Percentiles rank a stretch among this genome's conserved stretches.
Evolutionary conservation across 2,113 vertebrate species (phyloP).

Genomic region (Melanotaenia duboulayi): DNA sequence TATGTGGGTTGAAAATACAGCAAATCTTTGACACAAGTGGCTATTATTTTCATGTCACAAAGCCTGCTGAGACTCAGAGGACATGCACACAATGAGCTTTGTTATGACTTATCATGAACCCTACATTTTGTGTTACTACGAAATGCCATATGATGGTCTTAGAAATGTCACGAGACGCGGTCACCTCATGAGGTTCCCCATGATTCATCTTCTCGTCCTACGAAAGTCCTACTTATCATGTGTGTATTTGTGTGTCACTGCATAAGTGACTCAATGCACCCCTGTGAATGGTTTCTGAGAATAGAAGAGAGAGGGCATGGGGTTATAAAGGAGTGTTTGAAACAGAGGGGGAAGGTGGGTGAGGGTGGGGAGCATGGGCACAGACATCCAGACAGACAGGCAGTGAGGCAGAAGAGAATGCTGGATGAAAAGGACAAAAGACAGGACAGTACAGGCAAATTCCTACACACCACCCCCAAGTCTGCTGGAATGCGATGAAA

Average conservation of each 20-base stretch:
- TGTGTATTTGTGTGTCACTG: constrained; percentile 1
- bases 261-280: not conserved
- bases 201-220: not conserved
- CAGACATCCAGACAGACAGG: constrained; percentile 39
- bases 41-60: constrained; percentile 10
- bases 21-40: constrained; percentile 8
- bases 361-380: not conserved
- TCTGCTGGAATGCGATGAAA: constrained; percentile 58
- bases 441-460: constrained; percentile 49
- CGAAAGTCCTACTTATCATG: not conserved
- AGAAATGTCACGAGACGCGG: constrained; percentile 2
- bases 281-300: constrained; percentile 1
- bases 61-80: not conserved
- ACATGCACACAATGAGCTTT: constrained; percentile 10
- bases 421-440: constrained; percentile 57
- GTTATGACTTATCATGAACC: constrained; percentile 21
- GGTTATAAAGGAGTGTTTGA: not conserved
- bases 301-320: not conserved
- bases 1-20: no score
- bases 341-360: not conserved
- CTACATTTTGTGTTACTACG: constrained; percentile 3
- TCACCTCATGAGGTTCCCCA: constrained; percentile 9
- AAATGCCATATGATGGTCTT: constrained; percentile 5
- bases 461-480: constrained; percentile 24
- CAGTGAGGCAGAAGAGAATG: constrained; percentile 38